phyloP scores from a whole-genome alignment of 1,140 invertebrate genomes.

The Pogonomyrmex barbatus region DNA sequence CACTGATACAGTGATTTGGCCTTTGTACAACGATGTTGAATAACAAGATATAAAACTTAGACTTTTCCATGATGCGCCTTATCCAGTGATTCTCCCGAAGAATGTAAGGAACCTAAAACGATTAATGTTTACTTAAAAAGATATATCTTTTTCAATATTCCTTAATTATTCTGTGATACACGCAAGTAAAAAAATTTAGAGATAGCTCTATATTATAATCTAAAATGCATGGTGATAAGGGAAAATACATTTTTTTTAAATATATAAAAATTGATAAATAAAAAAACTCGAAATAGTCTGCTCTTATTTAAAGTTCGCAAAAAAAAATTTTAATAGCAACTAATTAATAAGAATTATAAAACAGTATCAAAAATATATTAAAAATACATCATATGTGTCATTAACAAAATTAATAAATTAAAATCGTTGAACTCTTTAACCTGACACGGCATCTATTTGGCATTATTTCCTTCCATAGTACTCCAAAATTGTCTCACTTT shows the following conservation, averaged over 20 bases:
- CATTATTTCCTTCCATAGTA: constrained; percentile 85
- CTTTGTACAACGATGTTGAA: constrained; percentile 54
- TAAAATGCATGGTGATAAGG: neutral
- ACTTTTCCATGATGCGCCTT: constrained; percentile 84
- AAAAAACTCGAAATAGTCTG: neutral
- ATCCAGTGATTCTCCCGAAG: constrained; percentile 84
- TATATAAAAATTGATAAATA: neutral
- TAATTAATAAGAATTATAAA: constrained; percentile 14
- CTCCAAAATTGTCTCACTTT: constrained; percentile 86
- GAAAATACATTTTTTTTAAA: constrained; percentile 5
- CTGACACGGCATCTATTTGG: constrained; percentile 78
- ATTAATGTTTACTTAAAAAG: constrained; percentile 38
- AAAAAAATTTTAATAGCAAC: neutral
- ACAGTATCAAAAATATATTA: constrained; percentile 53
- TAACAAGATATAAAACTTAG: constrained; percentile 78
- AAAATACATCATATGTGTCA: constrained; percentile 15
- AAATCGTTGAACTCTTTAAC: constrained; percentile 50
- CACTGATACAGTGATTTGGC: constrained; percentile 63
- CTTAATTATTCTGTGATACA: neutral
- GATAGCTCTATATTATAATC: neutral
- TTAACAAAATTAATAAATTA: constrained; percentile 21
- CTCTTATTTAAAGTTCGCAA: neutral
- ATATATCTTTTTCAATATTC: neutral
- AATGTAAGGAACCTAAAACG: constrained; percentile 84
- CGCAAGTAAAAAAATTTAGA: neutral